Conservation (phyloP, 92 coral and sea anemone genomes). For the Epizoanthus stellaris region DNA sequence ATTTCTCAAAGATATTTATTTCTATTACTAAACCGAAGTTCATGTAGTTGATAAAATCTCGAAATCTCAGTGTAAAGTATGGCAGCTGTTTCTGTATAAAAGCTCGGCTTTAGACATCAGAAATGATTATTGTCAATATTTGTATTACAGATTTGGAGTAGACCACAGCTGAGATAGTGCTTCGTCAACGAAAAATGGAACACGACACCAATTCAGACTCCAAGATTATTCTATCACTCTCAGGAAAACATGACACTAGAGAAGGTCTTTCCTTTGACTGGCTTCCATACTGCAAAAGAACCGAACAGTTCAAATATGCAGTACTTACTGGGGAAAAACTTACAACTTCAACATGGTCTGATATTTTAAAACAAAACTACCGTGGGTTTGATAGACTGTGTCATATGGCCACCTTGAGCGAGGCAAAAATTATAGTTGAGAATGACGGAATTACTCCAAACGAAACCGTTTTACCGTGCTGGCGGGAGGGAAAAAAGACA, state of each 20-base stretch:
- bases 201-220: not conserved
- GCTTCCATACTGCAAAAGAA: constrained; percentile 33
- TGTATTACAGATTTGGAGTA: not conserved
- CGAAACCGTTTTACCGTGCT: not conserved
- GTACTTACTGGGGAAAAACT: constrained; percentile 18
- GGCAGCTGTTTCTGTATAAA: not conserved
- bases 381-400: constrained; percentile 6
- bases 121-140: not conserved
- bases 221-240: constrained; percentile 1
- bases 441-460: constrained; percentile 12
- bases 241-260: not conserved
- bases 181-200: not conserved
- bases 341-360: constrained; percentile 26
- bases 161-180: not conserved
- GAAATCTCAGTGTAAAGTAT: not conserved
- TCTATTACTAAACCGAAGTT: too few species aligned
- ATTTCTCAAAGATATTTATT: too few species aligned
- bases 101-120: not conserved
- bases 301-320: constrained; percentile 19
- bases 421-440: constrained; percentile 15
- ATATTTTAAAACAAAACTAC: constrained; percentile 6
- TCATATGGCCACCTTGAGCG: not conserved
- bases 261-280: not conserved
- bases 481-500: not conserved
- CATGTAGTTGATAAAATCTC: not conserved